Base-by-base conservation (phyloP, 2,113 vertebrate species). In the Ornithorhynchus anatinus region DNA sequence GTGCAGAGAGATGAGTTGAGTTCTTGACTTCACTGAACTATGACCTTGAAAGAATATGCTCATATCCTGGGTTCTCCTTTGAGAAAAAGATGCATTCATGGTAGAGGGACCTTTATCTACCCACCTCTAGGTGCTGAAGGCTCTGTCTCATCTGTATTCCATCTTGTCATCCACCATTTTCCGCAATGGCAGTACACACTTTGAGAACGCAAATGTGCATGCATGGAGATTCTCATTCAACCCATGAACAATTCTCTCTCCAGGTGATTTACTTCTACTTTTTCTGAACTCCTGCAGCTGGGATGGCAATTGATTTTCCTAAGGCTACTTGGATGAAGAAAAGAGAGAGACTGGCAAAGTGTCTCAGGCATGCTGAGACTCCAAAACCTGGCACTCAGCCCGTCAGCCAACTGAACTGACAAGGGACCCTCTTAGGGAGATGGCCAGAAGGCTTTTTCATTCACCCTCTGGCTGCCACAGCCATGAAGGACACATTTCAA, bases 71-170 rank as follows among this genome's bases (percentile, higher is more conserved):
- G 33, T 67, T 75, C 23, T 75, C 63, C 56, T 60, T 35, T 22
- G 54, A 51, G 56, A 50, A 51, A 43, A 52, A 79, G 72, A 62
- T 81, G 59, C 20, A 27, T 43, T 81, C 72, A 72, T 80, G 69
- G 81, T 70, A 75, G n/a, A n/a, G n/a, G 57, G 75, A 80, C 57
- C 69, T 81, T 81, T 77, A 75, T 44, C 57, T 75, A 61, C 69
- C 72, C 77, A 85, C 67, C 70, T 48, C 57, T 59, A 68, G 69
- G 75, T 77, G 67, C 81, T 69, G 67, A 75, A 80, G 54, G 40
- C 43, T 57, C 59, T 59, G 77, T 72, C 59, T 74, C 36, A 74
- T 22, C 59, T 77, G 23, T 27, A 62, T 11, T 60, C 53, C 69
- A 68, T 81, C 44, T 31, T 60, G 79, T 85, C 77, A 75, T 53